phyloP scores from a whole-genome alignment of 2,888 invertebrate genomes.

The Nudaria mundana region DNA sequence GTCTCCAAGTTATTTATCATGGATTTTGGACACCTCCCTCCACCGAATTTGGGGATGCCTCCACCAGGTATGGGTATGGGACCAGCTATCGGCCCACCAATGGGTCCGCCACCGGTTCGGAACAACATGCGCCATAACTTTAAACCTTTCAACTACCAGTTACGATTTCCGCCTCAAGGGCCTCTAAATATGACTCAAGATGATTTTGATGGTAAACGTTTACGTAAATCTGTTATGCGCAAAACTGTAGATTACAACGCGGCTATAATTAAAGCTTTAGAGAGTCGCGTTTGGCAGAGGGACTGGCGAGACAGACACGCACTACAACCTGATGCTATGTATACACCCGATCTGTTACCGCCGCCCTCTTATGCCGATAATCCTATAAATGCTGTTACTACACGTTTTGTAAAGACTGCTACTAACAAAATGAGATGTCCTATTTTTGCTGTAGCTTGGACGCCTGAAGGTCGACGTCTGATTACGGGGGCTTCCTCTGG shows the following conservation, averaged over 20 bases:
- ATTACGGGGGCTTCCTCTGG: conserved; percentile 99
- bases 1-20: conserved; percentile 69
- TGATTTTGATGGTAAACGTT: conserved; percentile 97
- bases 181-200: conserved; percentile 88
- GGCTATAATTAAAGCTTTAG: conserved; percentile 94
- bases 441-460: conserved; percentile 99
- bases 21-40: conserved; percentile 76
- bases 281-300: conserved; percentile 97
- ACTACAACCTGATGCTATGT: conserved; percentile 97
- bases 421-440: conserved; percentile 99
- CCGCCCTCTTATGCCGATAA: conserved; percentile 97
- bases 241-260: conserved; percentile 99
- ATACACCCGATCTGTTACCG: conserved; percentile 95
- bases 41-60: conserved; percentile 70
- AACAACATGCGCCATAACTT: conserved; percentile 75
- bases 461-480: conserved; percentile 98
- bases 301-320: conserved; percentile 94
- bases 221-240: conserved; percentile 97
- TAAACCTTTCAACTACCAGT: conserved; percentile 75
- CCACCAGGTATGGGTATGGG: conserved; percentile 66
- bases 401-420: conserved; percentile 98
- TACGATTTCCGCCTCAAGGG: conserved; percentile 76
- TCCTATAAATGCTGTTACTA: conserved; percentile 97
- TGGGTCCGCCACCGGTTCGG: conserved; percentile 59
- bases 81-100: conserved; percentile 48